Base-by-base conservation (phyloP, 2,888 invertebrate species). In the Erebia ligea region DNA sequence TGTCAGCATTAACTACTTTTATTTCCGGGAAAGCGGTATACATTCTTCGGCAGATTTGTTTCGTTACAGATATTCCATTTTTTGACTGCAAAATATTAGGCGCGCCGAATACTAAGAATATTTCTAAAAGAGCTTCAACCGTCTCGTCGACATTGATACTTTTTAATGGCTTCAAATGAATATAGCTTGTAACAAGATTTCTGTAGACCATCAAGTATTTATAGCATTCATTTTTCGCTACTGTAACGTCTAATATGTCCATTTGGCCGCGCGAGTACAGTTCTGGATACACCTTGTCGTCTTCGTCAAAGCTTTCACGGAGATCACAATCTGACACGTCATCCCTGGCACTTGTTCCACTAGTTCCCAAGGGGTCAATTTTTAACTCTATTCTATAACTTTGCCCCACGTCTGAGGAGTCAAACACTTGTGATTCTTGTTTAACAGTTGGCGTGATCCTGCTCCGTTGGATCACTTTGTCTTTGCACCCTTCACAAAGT, bases 41-140 rank as follows among this genome's bases (percentile, higher is more conserved):
- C 71, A 87, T 80, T 15, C 81, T 77, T 66, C 81, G 81, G 69
- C 87, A 86, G 69, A 88, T 85, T 45, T 83, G 81, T 42, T 81
- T 84, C n/a, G 80, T 75, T 8, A 87, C 76, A 1, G 78, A 72
- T 13, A 81, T 71, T 4, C 87, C 87, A 48, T 88, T 88, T 72
- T 86, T 86, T 0, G 86, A 86, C 74, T 86, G 87, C 52, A 88
- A 79, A 76, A 88, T 82, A 75, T 88, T 88, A 17, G 88, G 87
- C 2, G 86, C 84, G 17, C 88, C 88, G 61, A 87, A 88, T 1
- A 82, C 77, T 13, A 87, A 77, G 73, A 86, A 88, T 73, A 88
- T 85, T 25, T 84, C 86, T 62, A 88, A 72, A 48, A 87, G 72
- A 13, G 74, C 78, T 19, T 88, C 83, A 9, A 82, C 83, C 3